phyloP scores from a whole-genome alignment of 2,888 invertebrate genomes.

The Netelia melanura region DNA sequence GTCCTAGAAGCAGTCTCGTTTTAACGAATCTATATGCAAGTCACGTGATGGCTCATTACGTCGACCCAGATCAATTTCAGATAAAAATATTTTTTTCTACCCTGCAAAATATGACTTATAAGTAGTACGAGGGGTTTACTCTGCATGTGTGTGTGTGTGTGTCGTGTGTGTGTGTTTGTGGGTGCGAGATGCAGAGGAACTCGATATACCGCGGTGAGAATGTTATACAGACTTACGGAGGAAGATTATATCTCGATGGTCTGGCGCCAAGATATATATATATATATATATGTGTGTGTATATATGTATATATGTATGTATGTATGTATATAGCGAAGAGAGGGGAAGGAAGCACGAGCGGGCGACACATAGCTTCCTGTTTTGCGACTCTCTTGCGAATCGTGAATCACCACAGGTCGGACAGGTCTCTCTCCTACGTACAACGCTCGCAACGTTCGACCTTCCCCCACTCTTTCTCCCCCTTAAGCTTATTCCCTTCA shows the following conservation, averaged over 20 bases:
- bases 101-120: neutral
- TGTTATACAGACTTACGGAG: neutral
- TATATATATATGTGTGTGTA: neutral
- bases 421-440: conserved; percentile 17
- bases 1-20: too few relatives aligned
- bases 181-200: conserved; percentile 5
- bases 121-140: neutral
- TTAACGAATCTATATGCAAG: too few relatives aligned
- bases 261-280: conserved; percentile 41
- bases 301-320: neutral
- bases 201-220: neutral
- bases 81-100: too few relatives aligned
- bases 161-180: neutral
- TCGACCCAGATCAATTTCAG: too few relatives aligned
- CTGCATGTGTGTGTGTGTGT: neutral
- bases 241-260: conserved; percentile 44
- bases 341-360: conserved; percentile 35
- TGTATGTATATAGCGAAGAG: neutral
- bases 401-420: conserved; percentile 40
- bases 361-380: conserved; percentile 53
- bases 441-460: conserved; percentile 31
- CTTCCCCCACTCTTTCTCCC: conserved; percentile 40
- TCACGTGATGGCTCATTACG: too few relatives aligned
- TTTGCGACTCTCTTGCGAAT: conserved; percentile 36
- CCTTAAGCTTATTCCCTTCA: neutral